Base-by-base conservation (phyloP, 2,797 vertebrate genomes). In the Alauda arvensis region DNA sequence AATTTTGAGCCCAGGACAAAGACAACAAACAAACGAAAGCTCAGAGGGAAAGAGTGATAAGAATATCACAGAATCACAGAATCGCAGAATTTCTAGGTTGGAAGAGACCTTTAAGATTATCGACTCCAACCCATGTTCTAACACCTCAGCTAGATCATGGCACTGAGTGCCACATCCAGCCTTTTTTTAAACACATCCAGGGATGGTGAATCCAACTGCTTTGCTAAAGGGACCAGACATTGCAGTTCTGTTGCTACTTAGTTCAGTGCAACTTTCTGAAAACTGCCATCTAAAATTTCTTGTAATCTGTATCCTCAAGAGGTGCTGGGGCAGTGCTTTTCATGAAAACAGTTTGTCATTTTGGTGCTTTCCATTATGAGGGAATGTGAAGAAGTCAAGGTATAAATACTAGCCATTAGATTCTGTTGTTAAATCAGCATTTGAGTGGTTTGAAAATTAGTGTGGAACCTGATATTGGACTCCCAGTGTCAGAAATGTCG, bases 361-460 rank as follows among this genome's bases (percentile, higher is more conserved):
- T 76, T 39, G n/a, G 9, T 83, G 72, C 52, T 83, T 85, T 86
- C 3, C 3, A 31, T 88, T 85, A n/a, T 23, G 46, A 78, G 42
- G 34, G 53, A 74, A 72, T 37, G 52, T 31, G 68, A 89, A 83
- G 43, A 61, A 77, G 59, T 68, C 42, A 72, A 52, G 34, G 31
- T 84, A 29, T 80, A 83, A 89, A 87, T 78, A 67, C 48, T 75
- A 67, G 69, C 55, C 18, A 26, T 79, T 68, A 39, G 37, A 70
- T 82, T 88, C 74, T 85, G 48, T 77, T 87, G 77, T 83, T 84
- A 90, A 82, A 78, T 92, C 71, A 51, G 48, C 56, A 74, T 87
- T 91, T 21, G 9, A 88, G 34, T 65, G 56, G 68, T 76, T 87
- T 60, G 51, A 89, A 92, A 92, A 85, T 85, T 62, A 87, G 52